Evolutionary conservation across 1,140 invertebrate genomes (phyloP).

Genomic region (Dryas iulia): DNA sequence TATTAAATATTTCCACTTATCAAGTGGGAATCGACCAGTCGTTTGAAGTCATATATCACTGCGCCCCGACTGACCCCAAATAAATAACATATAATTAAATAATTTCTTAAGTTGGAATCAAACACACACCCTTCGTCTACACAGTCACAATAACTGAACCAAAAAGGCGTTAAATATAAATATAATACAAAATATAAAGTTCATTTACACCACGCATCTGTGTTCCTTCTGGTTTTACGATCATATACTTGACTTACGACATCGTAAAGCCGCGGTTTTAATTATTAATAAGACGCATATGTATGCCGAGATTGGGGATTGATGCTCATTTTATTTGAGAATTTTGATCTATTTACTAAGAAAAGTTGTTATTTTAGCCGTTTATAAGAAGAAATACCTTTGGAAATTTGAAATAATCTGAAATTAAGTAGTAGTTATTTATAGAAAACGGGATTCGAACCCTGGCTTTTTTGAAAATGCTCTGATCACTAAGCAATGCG

Average conservation of each 20-base stretch:
- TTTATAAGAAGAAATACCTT: too few species aligned
- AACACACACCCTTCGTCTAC: not conserved
- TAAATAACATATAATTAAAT: too few species aligned
- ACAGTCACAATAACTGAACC: not conserved
- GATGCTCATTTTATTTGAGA: not conserved
- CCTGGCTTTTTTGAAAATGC: too few species aligned
- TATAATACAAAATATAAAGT: not conserved
- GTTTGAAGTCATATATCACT: too few species aligned
- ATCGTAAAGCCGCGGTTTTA: constrained; percentile 34
- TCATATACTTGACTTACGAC: constrained; percentile 31
- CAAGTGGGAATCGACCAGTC: too few species aligned
- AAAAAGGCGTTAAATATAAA: not conserved
- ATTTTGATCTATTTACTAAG: not conserved
- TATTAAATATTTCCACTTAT: too few species aligned
- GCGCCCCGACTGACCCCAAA: too few species aligned
- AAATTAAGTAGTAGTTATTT: too few species aligned
- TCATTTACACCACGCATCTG: constrained; percentile 30
- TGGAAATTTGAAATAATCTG: too few species aligned
- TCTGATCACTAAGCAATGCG: too few species aligned
- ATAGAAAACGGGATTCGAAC: too few species aligned
- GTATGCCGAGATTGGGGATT: constrained; percentile 19
- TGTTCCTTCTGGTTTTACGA: constrained; percentile 31
- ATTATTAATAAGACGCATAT: constrained; percentile 38
- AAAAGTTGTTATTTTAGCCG: too few species aligned
- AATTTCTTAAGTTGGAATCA: not conserved